Conservation (phyloP, 2,888 invertebrate genomes). For the Oscheius sp. region DNA sequence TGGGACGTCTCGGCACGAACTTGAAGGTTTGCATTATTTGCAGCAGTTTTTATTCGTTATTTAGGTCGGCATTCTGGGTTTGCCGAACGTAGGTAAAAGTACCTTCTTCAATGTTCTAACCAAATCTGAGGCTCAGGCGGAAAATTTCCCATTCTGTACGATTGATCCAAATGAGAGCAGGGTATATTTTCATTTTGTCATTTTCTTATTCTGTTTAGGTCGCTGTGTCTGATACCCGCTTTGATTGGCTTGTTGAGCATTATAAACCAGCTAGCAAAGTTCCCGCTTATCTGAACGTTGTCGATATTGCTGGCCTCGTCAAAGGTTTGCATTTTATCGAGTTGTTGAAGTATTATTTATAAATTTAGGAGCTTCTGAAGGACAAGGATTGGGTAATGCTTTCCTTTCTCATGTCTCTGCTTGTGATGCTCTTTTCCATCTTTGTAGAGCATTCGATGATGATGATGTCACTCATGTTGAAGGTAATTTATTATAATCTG, state of each 20-base stretch:
- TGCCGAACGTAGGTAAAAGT: slow-evolving; percentile 98
- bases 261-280: slow-evolving; percentile 91
- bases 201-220: slow-evolving; percentile 77
- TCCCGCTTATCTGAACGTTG: slow-evolving; percentile 95
- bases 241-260: slow-evolving; percentile 90
- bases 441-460: slow-evolving; percentile 95
- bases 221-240: slow-evolving; percentile 94
- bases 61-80: slow-evolving; percentile 82
- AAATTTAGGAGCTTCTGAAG: slow-evolving; percentile 84
- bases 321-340: slow-evolving; percentile 79
- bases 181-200: slow-evolving; percentile 38
- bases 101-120: slow-evolving; percentile 99
- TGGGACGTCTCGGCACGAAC: slow-evolving; percentile 71
- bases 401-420: slow-evolving; percentile 98
- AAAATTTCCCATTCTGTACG: slow-evolving; percentile 99
- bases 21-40: slow-evolving; percentile 58
- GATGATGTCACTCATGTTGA: slow-evolving; percentile 98
- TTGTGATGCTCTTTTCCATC: slow-evolving; percentile 96
- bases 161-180: slow-evolving; percentile 97
- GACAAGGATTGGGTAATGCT: slow-evolving; percentile 96
- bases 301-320: slow-evolving; percentile 97
- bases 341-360: neutral
- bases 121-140: slow-evolving; percentile 95
- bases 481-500: slow-evolving; percentile 74
- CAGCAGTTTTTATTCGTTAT: neutral